These are phyloP conservation scores for Leptodactylus fallax DNA, from an alignment of 2,797 vertebrate species.

Conservation along the genomic window DNA sequence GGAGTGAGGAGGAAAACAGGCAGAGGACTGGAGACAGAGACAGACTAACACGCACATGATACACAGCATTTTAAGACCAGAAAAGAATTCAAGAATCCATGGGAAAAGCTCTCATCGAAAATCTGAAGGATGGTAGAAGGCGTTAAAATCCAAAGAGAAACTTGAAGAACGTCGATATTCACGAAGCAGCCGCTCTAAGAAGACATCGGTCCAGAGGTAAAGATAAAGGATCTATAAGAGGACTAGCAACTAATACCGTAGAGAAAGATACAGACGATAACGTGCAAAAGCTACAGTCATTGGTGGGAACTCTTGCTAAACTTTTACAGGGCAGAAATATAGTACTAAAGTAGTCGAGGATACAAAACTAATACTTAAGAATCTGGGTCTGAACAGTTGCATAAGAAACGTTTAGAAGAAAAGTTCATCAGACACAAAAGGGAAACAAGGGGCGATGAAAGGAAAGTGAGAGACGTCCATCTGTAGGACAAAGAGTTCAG, in stretches of 20 bases:
- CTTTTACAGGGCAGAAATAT: neutral
- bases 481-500: neutral
- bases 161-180: no score
- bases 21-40: neutral
- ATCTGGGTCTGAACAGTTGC: neutral
- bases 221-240: neutral
- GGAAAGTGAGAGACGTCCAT: neutral
- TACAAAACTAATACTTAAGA: neutral
- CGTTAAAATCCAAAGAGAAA: neutral
- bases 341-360: neutral
- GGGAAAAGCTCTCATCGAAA: neutral
- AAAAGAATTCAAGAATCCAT: neutral
- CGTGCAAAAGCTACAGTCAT: no score
- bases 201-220: neutral
- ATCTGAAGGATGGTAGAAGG: neutral
- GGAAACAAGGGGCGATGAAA: neutral
- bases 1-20: constrained; percentile 41
- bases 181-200: neutral
- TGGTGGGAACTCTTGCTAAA: neutral
- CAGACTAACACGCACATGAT: neutral
- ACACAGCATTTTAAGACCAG: neutral
- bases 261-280: neutral
- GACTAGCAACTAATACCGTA: neutral
- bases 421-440: neutral
- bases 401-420: neutral